These are phyloP conservation scores for Misgurnus mizolepis DNA, from an alignment of 2,113 vertebrate genomes.

Conservation along the genomic window DNA sequence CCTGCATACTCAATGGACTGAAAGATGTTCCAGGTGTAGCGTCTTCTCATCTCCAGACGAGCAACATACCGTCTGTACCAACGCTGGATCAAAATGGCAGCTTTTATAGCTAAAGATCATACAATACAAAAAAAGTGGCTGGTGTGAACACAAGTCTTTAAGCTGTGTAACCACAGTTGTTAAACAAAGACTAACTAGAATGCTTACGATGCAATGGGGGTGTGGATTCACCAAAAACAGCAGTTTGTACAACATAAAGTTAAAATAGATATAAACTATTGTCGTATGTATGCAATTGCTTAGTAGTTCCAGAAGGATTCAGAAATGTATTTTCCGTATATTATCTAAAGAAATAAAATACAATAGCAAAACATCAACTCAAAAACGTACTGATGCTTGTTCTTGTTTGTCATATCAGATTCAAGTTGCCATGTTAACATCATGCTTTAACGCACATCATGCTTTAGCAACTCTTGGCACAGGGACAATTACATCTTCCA, in stretches of 20 bases:
- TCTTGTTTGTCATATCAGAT: not conserved
- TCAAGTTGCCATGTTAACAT: not conserved
- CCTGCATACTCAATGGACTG: conserved; percentile 94
- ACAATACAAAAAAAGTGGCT: not conserved
- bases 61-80: conserved; percentile 92
- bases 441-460: not conserved
- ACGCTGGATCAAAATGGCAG: conserved; percentile 88
- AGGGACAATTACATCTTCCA: conserved; percentile 25
- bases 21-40: conserved; percentile 90
- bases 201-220: too few relatives aligned
- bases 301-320: too few relatives aligned
- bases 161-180: not conserved
- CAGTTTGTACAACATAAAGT: too few relatives aligned
- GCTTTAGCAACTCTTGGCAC: conserved; percentile 1
- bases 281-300: too few relatives aligned
- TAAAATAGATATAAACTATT: too few relatives aligned
- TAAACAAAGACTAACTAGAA: not conserved
- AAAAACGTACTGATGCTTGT: not conserved
- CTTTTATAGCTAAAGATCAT: conserved; percentile 77
- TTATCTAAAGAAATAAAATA: not conserved
- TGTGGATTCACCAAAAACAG: too few relatives aligned
- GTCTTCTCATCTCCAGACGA: conserved; percentile 82
- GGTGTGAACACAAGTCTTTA: not conserved
- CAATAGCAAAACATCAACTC: not conserved
- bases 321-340: not conserved